Conservation (phyloP, 2,113 vertebrate species). For the Tyrannus savana region DNA sequence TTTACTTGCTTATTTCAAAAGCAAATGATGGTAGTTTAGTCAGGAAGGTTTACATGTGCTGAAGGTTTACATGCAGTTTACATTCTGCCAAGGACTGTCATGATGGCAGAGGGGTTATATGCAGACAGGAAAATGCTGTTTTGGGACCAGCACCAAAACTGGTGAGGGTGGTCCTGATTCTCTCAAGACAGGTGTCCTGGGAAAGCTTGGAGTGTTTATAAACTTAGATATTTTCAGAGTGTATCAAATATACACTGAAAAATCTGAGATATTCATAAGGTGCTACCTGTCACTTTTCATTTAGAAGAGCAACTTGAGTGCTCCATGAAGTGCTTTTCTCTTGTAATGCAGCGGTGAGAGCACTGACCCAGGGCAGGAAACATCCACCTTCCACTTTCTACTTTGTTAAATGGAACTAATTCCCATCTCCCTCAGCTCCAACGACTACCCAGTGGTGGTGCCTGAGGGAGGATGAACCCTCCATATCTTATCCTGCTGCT, state of each 20-base stretch:
- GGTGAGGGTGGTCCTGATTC: background rate
- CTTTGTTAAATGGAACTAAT: background rate
- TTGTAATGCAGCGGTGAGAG: background rate
- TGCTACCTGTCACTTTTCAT: conserved; percentile 40
- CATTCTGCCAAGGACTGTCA: background rate
- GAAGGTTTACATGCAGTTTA: background rate
- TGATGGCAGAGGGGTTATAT: background rate
- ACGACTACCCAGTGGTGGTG: background rate
- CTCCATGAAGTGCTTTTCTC: background rate
- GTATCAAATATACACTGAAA: background rate
- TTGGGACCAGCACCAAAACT: background rate
- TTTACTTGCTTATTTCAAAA: background rate
- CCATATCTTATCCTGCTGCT: background rate
- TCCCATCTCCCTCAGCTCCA: background rate
- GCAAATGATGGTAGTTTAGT: background rate
- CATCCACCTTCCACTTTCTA: background rate
- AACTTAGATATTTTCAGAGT: background rate
- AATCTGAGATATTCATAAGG: background rate
- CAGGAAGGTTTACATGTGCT: background rate
- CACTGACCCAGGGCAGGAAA: background rate
- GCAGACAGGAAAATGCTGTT: background rate
- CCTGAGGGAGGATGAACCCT: background rate
- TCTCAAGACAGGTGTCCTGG: background rate
- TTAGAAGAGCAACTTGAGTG: background rate
- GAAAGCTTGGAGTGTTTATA: background rate